phyloP scores from a whole-genome alignment of 1,140 invertebrate genomes.

The Oryctes rhinoceros region DNA sequence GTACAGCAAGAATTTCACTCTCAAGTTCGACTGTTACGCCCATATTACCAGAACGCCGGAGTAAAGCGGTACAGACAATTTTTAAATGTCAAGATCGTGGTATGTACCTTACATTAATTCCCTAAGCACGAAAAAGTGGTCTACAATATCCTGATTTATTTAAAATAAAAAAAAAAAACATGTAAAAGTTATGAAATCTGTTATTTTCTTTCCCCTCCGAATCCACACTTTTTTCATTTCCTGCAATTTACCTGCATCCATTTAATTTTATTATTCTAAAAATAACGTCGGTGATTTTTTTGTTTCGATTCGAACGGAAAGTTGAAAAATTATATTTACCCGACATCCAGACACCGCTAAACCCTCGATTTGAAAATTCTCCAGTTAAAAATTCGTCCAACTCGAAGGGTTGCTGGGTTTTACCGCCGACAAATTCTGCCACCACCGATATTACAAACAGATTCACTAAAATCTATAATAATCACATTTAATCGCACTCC shows the following conservation, averaged over 20 bases:
- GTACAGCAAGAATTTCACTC: conserved; percentile 23
- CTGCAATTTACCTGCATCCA: no score
- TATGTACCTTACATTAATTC: not conserved
- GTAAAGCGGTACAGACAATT: not conserved
- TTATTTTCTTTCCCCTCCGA: not conserved
- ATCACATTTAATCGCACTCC: not conserved
- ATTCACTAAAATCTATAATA: conserved; percentile 30
- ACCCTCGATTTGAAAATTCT: conserved; percentile 58
- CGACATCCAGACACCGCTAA: conserved; percentile 64
- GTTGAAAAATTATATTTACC: conserved; percentile 49
- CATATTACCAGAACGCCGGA: not conserved
- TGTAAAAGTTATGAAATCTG: not conserved
- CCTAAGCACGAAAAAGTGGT: not conserved
- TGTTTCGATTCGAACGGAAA: not conserved
- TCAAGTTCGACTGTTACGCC: conserved; percentile 14
- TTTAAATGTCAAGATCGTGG: conserved; percentile 37
- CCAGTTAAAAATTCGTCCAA: conserved; percentile 51
- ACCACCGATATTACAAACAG: conserved; percentile 11
- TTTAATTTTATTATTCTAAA: not conserved
- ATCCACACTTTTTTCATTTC: not conserved
- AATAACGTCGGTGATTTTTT: not conserved
- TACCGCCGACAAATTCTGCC: not conserved
- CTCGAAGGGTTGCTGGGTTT: conserved; percentile 47
- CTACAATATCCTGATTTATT: conserved; percentile 16
- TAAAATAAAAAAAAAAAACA: not conserved